Evolutionary conservation across 2,888 invertebrate genomes (phyloP), one percentile per base, ranked within the genome.

Genomic region (Diaperis boleti): DNA sequence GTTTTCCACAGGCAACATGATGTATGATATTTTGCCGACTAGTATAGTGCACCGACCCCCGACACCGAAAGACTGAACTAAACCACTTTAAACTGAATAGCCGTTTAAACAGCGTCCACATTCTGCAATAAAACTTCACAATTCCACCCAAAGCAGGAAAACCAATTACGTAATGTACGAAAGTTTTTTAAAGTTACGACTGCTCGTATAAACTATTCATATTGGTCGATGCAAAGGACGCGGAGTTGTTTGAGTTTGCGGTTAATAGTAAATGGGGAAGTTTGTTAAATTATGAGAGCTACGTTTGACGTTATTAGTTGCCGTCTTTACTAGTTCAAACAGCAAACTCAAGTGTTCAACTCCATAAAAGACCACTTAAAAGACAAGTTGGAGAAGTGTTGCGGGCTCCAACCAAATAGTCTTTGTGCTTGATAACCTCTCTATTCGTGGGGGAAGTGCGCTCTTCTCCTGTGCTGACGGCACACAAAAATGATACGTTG

Each of bases 291-390:
- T 57, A 47, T 26, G 14, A 57, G 57, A 54, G 54, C 26, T 57
- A 57, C 47, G 57, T 57, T 59, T 59, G 59, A 59, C 59, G 57
- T 57, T 57, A 45, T 45, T 45, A 57, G 57, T 57, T 47, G 52
- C 47, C 47, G 59, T 59, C 59, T 59, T 57, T 49, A 49, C 49
- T 49, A 49, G 59, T 59, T 47, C 59, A 59, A 59, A 59, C 49
- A 59, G 49, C 41, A 49, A 59, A 49, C 59, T 59, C 49, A 35
- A 59, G 49, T 39, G 59, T 59, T 59, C 49, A 39, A 41, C 59
- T 49, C 47, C 41, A 59, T 57, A 57, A 57, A 57, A 57, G 57
- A 57, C 57, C 57, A 57, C 57, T 57, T 57, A 57, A 59, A 59
- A 59, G 59, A 59, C 59, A 59, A 59, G 59, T 59, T 59, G 47